Percentiles rank a stretch among this genome's conserved stretches.
Conservation (phyloP, 2,888 invertebrate genomes). For the Brachyptera risi region DNA sequence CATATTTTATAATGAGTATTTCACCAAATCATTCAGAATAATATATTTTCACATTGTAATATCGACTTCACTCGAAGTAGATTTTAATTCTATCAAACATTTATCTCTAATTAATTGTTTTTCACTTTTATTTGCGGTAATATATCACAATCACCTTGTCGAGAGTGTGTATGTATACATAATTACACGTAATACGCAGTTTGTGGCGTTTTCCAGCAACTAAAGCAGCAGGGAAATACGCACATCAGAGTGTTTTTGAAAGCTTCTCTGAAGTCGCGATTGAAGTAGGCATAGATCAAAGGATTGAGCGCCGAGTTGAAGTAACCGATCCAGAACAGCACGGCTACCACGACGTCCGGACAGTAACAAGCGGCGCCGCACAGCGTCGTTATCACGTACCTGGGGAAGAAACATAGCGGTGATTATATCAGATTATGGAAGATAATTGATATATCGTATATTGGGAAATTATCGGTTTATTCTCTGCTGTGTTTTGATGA, state of each 20-base stretch:
- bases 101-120: no score
- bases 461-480: no score
- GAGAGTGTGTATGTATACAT: not conserved
- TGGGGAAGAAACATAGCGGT: no score
- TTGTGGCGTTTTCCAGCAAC: conserved; percentile 53
- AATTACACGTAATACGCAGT: conserved; percentile 37
- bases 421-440: no score
- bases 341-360: conserved; percentile 62
- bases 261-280: conserved; percentile 93
- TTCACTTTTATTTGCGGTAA: no score
- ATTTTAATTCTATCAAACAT: no score
- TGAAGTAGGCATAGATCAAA: conserved; percentile 92
- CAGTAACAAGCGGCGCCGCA: conserved; percentile 70
- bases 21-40: no score
- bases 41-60: no score
- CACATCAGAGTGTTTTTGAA: conserved; percentile 88
- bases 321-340: conserved; percentile 93
- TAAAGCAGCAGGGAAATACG: conserved; percentile 76
- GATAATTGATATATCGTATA: no score
- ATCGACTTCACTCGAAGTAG: no score
- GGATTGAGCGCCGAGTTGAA: conserved; percentile 95
- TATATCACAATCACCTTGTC: not conserved
- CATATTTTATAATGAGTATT: no score
- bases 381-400: conserved; percentile 80
- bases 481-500: no score